These are phyloP conservation scores for Drosophila differens DNA, from an alignment of 2,888 invertebrate species.

Conservation along the genomic window DNA sequence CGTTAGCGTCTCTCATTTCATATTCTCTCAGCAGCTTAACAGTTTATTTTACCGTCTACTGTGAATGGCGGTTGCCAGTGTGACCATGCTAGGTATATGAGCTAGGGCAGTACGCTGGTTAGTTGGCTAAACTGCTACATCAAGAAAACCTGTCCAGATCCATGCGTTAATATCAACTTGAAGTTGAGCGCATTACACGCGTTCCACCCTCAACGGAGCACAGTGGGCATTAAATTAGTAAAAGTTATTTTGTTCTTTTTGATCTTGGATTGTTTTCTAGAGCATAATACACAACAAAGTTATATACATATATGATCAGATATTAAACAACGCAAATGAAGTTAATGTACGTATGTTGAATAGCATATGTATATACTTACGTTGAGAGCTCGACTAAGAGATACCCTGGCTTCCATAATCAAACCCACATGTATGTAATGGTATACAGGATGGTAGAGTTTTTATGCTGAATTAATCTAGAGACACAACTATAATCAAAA, in stretches of 20 bases:
- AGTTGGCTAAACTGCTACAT: background rate
- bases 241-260: background rate
- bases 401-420: background rate
- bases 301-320: background rate
- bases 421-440: background rate
- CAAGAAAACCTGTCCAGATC: slow-evolving; percentile 6
- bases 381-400: background rate
- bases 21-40: background rate
- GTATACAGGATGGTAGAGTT: background rate
- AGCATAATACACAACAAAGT: background rate
- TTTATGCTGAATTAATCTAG: background rate
- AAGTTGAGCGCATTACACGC: slow-evolving; percentile 7
- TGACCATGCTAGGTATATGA: background rate
- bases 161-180: slow-evolving; percentile 13
- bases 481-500: background rate
- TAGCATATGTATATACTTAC: background rate
- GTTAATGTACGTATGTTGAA: background rate
- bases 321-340: background rate
- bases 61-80: background rate
- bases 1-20: background rate
- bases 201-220: slow-evolving; percentile 1
- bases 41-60: background rate
- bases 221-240: background rate
- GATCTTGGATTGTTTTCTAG: background rate
- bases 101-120: background rate